These are phyloP conservation scores for Callorhinus ursinus DNA, from an alignment of 2,113 vertebrate genomes.

Conservation along the genomic window DNA sequence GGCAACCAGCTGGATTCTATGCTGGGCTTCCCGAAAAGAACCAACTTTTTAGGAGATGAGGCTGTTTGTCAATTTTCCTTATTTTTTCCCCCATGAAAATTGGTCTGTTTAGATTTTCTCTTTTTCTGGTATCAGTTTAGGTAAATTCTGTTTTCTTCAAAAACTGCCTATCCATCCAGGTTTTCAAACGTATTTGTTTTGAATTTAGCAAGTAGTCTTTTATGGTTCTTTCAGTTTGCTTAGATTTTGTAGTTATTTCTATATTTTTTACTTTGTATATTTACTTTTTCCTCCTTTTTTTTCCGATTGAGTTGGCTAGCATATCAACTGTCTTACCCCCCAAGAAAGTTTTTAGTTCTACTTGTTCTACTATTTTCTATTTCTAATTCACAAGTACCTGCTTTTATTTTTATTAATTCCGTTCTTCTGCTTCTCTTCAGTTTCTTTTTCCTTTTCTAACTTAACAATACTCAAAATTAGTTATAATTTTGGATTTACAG, in stretches of 20 bases:
- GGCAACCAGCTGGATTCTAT: background rate
- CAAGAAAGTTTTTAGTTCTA: conserved; percentile 36
- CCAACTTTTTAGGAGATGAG: background rate
- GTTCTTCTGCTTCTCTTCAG: background rate
- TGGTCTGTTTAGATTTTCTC: conserved; percentile 32
- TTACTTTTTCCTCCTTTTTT: background rate
- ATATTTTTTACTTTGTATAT: background rate
- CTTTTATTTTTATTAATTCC: conserved; percentile 38
- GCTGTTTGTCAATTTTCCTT: background rate
- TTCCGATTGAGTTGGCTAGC: background rate
- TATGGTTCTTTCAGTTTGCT: conserved; percentile 46
- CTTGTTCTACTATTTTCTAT: conserved; percentile 47
- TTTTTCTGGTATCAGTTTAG: conserved; percentile 40
- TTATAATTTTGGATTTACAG: background rate
- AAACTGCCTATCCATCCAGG: background rate
- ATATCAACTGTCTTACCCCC: background rate
- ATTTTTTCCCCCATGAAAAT: background rate
- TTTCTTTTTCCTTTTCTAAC: conserved; percentile 43
- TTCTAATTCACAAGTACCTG: background rate
- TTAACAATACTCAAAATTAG: background rate
- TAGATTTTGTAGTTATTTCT: conserved; percentile 41
- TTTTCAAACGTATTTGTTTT: conserved; percentile 52
- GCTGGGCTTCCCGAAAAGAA: too few relatives aligned
- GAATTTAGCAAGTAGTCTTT: conserved; percentile 36
- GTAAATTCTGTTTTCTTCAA: conserved; percentile 47